Percentiles rank a stretch among this genome's conserved stretches.
Conservation (phyloP, 23 tunicate genomes). For the Ciona savignyi region DNA sequence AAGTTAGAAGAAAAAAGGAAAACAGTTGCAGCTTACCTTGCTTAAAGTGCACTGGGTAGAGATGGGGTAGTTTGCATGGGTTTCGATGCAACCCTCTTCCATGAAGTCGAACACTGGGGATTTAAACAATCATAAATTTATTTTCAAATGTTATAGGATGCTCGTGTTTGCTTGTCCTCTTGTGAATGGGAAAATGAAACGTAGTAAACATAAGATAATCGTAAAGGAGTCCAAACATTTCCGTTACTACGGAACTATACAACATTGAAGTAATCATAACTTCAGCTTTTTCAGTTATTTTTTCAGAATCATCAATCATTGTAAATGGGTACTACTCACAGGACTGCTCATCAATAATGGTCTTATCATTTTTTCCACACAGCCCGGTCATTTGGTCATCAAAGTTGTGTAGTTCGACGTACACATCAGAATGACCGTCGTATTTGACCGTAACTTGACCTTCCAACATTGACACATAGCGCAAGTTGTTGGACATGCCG, state of each 20-base stretch:
- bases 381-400: background rate
- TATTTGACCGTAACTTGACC: slow-evolving; percentile 3
- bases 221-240: no score
- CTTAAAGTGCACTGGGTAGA: background rate
- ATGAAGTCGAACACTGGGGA: background rate
- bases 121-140: no score
- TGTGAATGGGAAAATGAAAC: no score
- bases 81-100: background rate
- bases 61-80: background rate
- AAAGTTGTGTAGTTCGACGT: background rate
- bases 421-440: slow-evolving; percentile 3
- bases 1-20: no score
- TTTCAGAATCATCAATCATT: no score
- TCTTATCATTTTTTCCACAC: slow-evolving; percentile 8
- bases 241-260: no score
- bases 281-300: no score
- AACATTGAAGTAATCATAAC: no score
- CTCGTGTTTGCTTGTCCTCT: no score
- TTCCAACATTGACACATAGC: background rate
- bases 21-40: background rate
- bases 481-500: background rate
- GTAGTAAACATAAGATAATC: no score
- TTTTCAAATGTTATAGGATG: no score
- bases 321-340: no score
- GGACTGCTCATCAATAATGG: background rate